A percentile compares a stretch with the other conserved stretches of the same genome.
phyloP scores from a whole-genome alignment of 1,140 invertebrate genomes.

The Heliconius eleuchia region DNA sequence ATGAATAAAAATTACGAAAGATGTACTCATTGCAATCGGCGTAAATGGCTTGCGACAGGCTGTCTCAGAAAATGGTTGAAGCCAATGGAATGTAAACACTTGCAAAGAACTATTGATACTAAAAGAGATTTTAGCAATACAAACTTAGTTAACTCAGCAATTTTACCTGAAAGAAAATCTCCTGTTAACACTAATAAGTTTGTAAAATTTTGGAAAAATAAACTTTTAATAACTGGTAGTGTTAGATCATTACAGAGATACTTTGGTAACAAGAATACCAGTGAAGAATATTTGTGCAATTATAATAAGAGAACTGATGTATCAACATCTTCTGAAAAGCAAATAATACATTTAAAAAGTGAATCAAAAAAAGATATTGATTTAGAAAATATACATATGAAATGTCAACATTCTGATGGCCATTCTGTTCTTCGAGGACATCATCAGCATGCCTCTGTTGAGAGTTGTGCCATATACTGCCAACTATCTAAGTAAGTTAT shows the following conservation, averaged over 20 bases:
- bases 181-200: constrained; percentile 68
- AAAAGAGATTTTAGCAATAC: constrained; percentile 72
- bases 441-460: constrained; percentile 71
- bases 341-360: constrained; percentile 39
- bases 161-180: constrained; percentile 64
- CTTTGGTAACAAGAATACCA: constrained; percentile 66
- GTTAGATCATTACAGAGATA: constrained; percentile 72
- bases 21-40: constrained; percentile 73
- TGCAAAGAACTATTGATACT: constrained; percentile 72
- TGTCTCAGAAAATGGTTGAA: constrained; percentile 77
- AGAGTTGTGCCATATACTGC: constrained; percentile 75
- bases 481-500: constrained; percentile 71
- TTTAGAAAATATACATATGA: constrained; percentile 55
- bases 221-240: constrained; percentile 72
- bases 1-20: constrained; percentile 78
- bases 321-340: constrained; percentile 59
- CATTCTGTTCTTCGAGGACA: constrained; percentile 73
- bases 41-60: constrained; percentile 72
- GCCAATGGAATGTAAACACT: constrained; percentile 78
- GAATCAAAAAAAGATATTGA: constrained; percentile 58
- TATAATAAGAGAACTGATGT: constrained; percentile 59
- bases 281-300: constrained; percentile 61
- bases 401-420: constrained; percentile 73
- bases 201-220: constrained; percentile 77
- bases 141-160: constrained; percentile 68